Evolutionary conservation across 2,888 invertebrate species (phyloP).

Genomic region (Ditula angustiorana): DNA sequence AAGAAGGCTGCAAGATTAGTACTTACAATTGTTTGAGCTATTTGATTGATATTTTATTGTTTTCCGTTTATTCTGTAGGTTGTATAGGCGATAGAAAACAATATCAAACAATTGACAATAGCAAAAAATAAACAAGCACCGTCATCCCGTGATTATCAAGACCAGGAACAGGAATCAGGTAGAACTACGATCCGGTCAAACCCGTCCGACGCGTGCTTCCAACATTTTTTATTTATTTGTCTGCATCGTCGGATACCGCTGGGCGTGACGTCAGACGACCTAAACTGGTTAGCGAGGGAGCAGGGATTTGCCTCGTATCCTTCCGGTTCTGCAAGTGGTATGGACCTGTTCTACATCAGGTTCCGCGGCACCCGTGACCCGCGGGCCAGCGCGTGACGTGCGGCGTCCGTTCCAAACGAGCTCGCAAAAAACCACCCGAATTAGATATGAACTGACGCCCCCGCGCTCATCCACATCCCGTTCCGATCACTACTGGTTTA

Average conservation of each 20-base stretch:
- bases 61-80: neutral
- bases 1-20: neutral
- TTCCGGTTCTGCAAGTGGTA: slow-evolving; percentile 84
- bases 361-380: slow-evolving; percentile 72
- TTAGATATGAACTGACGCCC: slow-evolving; percentile 57
- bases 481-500: slow-evolving; percentile 57
- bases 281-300: slow-evolving; percentile 85
- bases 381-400: slow-evolving; percentile 66
- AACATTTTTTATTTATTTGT: slow-evolving; percentile 86
- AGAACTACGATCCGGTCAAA: slow-evolving; percentile 85
- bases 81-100: neutral
- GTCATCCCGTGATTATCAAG: slow-evolving; percentile 54
- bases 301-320: slow-evolving; percentile 85
- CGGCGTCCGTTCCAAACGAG: slow-evolving; percentile 49
- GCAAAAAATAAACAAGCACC: slow-evolving; percentile 25
- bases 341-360: slow-evolving; percentile 84
- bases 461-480: slow-evolving; percentile 52
- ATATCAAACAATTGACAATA: slow-evolving; percentile 7
- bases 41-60: neutral
- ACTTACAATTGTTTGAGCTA: neutral
- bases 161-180: slow-evolving; percentile 85
- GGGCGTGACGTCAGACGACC: slow-evolving; percentile 84
- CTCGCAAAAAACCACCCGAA: slow-evolving; percentile 57
- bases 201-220: slow-evolving; percentile 85
- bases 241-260: slow-evolving; percentile 84